These are phyloP conservation scores for Drosophila insularis DNA, from an alignment of 1,140 invertebrate species.

Conservation along the genomic window DNA sequence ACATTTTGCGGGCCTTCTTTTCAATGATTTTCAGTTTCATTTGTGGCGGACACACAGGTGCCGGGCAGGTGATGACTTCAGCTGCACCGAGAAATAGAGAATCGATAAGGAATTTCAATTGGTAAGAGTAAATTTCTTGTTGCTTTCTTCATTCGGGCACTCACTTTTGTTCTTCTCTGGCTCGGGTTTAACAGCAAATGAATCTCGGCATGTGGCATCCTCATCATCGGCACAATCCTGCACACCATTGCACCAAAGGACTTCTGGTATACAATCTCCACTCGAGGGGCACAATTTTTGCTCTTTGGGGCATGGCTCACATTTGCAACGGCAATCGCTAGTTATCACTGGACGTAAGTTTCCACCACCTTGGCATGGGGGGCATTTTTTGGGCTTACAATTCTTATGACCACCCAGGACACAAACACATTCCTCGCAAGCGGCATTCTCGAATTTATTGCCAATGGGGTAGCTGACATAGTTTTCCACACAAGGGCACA, in stretches of 20 bases:
- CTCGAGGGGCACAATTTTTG: constrained; percentile 89
- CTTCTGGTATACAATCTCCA: constrained; percentile 88
- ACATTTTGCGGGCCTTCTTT: constrained; percentile 76
- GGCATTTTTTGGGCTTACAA: constrained; percentile 88
- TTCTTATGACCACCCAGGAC: constrained; percentile 86
- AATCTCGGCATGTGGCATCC: constrained; percentile 84
- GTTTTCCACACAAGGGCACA: constrained; percentile 90
- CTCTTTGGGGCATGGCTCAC: constrained; percentile 87
- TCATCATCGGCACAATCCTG: constrained; percentile 94
- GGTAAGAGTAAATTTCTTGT: too few species aligned
- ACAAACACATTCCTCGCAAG: constrained; percentile 91
- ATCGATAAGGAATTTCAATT: not conserved
- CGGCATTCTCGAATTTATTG: constrained; percentile 86
- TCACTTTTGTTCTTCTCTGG: constrained; percentile 61
- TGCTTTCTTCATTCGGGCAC: not conserved
- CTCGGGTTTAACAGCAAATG: constrained; percentile 59
- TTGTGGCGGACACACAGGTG: constrained; percentile 85
- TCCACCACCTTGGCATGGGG: constrained; percentile 84
- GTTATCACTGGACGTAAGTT: constrained; percentile 79
- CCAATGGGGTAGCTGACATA: constrained; percentile 89
- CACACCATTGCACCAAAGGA: constrained; percentile 91
- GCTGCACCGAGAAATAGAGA: constrained; percentile 25
- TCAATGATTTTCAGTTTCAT: constrained; percentile 83
- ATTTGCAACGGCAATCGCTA: constrained; percentile 88
- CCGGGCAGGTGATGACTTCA: constrained; percentile 78